Percentiles rank a stretch among this genome's conserved stretches.
Evolutionary conservation across 2,797 vertebrate genomes (phyloP).

Genomic region (Glyptemys insculpta): DNA sequence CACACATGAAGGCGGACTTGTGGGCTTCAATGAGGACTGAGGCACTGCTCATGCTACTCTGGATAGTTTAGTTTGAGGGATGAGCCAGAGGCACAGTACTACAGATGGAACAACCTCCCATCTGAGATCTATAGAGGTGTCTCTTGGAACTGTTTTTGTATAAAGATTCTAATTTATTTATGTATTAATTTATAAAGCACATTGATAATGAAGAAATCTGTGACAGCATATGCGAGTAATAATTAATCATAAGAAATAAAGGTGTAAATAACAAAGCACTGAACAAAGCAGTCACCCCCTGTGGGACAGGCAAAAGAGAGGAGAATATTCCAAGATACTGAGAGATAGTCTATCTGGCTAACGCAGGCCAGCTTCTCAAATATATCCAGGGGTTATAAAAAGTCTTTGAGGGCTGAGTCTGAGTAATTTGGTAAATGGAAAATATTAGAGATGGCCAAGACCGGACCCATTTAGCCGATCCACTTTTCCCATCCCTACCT

Average conservation of each 20-base stretch:
- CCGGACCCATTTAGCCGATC: not conserved
- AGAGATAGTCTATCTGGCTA: not conserved
- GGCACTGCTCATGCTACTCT: not conserved
- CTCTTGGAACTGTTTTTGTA: not conserved
- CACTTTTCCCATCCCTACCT: not conserved
- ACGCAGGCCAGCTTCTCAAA: not conserved
- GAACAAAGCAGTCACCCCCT: not conserved
- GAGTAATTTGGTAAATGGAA: not conserved
- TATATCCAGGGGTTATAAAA: not conserved
- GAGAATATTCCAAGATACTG: accelerated
- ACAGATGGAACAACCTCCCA: not conserved
- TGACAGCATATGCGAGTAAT: not conserved
- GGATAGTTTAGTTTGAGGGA: not conserved
- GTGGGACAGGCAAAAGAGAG: not conserved
- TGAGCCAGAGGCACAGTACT: not conserved
- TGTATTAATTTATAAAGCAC: not conserved
- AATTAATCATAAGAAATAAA: conserved; percentile 11
- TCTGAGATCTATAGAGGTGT: accelerated
- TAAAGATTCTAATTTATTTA: not conserved
- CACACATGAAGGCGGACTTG: not conserved
- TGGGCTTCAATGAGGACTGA: not conserved
- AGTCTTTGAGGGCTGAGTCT: accelerated
- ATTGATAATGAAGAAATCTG: not conserved
- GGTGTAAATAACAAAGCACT: not conserved
- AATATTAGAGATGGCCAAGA: not conserved